Evolutionary conservation across 2,113 vertebrate genomes (phyloP), one percentile per base, ranked within the genome.

Genomic region (Corythoichthys haematopterus): DNA sequence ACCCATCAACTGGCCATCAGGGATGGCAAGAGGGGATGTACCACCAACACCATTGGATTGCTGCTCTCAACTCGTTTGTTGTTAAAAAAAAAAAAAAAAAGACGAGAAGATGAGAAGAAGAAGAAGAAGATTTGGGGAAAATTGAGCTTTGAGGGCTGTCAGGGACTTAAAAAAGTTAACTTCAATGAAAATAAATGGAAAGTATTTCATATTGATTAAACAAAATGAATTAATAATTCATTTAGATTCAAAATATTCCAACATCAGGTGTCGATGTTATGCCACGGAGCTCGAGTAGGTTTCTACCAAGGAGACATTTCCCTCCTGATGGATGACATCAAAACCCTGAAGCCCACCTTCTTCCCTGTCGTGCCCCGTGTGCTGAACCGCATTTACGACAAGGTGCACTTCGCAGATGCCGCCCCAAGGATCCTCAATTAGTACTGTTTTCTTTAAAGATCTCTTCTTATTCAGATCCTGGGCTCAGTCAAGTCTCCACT

Each of bases 241-340:
- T 28, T 28, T 28, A 28, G 20, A 28, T 28, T 28, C 20, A 28
- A 28, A 28, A 28, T 28, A 28, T 28, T 28, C 20, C 7, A 60
- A 11, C 68, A 50, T 6, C 76, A 93, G 91, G 84, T 92, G 37
- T 83, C 92, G 0, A 86, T 93, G 91, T 93, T 91, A 83, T 91
- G 88, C 71, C 89, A 91, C 0, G 91, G 92, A 5, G 91, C 92
- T 55, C 69, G 89, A 64, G 88, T 93, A 10, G 92, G 92, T 15
- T 93, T 93, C 82, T 93, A 91, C 77, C 91, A 93, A 64, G 91
- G 91, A 0, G 91, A 93, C 77, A 89, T 93, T 69, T 85, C 91
- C 67, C 88, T 92, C 35, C 86, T 93, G 1, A 92, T 90, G 91
- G 92, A 92, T 1, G 92, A 93, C 88, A 93, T 93, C 16, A 92